A percentile compares a stretch with the other conserved stretches of the same genome.
Evolutionary conservation across 2,113 vertebrate species (phyloP).

Genomic region (Jacana jacana): DNA sequence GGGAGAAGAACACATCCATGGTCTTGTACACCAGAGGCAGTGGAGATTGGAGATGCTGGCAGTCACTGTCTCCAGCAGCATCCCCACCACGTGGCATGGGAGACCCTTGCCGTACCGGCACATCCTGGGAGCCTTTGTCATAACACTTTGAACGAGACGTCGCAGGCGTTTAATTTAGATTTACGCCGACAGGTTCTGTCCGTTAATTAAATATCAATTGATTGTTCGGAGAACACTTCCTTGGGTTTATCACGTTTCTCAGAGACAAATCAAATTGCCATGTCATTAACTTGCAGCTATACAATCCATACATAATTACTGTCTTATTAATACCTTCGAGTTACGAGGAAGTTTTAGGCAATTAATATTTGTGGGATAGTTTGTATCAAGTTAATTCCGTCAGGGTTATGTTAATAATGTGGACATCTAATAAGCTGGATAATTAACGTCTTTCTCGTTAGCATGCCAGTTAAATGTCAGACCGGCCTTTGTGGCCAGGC

Average conservation of each 20-base stretch:
- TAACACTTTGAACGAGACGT: not conserved
- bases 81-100: accelerated
- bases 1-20: not conserved
- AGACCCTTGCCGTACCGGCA: accelerated
- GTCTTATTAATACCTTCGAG: conserved; percentile 63
- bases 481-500: not conserved
- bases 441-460: conserved; percentile 59
- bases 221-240: conserved; percentile 65
- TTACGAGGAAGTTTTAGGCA: conserved; percentile 57
- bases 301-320: conserved; percentile 64
- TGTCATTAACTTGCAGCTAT: conserved; percentile 60
- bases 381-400: conserved; percentile 52
- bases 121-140: not conserved
- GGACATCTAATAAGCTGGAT: conserved; percentile 56
- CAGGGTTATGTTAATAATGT: conserved; percentile 63
- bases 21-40: accelerated
- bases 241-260: conserved; percentile 36
- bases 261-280: conserved; percentile 53
- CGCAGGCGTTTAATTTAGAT: not conserved
- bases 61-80: not conserved
- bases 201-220: conserved; percentile 69
- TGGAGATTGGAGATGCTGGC: not conserved
- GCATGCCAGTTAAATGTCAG: conserved; percentile 10
- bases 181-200: conserved; percentile 14
- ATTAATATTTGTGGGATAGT: conserved; percentile 67